phyloP scores from a whole-genome alignment of 2,113 vertebrate genomes.

The Rhadina sibilatrix region DNA sequence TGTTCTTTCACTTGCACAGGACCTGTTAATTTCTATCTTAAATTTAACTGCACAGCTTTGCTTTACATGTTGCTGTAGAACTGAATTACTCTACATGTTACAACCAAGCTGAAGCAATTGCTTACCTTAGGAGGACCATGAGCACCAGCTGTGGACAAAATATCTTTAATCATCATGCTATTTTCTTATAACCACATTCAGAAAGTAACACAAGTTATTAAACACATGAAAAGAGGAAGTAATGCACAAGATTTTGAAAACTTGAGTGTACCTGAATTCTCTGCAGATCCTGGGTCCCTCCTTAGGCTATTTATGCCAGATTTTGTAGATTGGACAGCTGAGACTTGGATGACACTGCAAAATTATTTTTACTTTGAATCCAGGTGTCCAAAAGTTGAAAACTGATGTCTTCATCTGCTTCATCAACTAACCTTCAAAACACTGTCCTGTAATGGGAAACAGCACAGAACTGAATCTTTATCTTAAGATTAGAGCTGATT shows the following conservation, averaged over 20 bases:
- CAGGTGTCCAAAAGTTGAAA: not conserved
- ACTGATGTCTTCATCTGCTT: not conserved
- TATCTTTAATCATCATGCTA: not conserved
- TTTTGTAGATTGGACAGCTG: not conserved
- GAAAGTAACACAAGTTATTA: not conserved
- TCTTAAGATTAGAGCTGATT: not conserved
- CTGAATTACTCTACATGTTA: not conserved
- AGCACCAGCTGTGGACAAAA: not conserved
- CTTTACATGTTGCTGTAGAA: not conserved
- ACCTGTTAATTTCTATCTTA: not conserved
- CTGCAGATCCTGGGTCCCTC: not conserved
- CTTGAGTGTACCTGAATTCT: slow-evolving; percentile 5
- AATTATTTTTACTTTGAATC: not conserved
- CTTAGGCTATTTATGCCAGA: not conserved
- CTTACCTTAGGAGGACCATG: not conserved
- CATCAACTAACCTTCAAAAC: not conserved
- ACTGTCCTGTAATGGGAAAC: not conserved
- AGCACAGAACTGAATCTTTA: not conserved
- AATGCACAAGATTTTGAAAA: not conserved
- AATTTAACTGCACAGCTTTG: not conserved
- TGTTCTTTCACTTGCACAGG: not conserved
- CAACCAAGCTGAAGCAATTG: not conserved
- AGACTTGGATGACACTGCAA: not conserved
- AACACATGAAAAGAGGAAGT: not conserved
- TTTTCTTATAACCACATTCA: not conserved